Base-by-base conservation (phyloP, 2,888 invertebrate species). In the Argynnis bischoffii region DNA sequence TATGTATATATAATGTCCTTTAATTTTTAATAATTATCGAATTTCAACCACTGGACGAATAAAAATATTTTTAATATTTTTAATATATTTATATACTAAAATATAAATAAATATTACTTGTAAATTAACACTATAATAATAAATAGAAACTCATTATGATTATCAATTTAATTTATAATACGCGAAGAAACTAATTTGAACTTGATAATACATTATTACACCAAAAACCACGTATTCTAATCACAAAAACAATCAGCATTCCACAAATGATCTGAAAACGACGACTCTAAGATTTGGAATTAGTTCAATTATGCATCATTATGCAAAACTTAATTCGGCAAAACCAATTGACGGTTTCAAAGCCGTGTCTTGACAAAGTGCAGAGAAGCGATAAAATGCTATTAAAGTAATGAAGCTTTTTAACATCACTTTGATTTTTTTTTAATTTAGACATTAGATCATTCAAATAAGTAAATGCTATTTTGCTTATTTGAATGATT, bases 291-390 rank as follows among this genome's bases (percentile, higher is more conserved):
- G 64, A 64, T 64, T 48, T 64, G 46, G 26, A 57, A 16, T 59
- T 14, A 47, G 26, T 46, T 41, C 18, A 61, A 56, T 69, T 56
- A 61, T 65, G 46, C 5, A 21, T 18, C 50, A 61, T 65, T 55
- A 60, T 56, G 60, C 57, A 65, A 65, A 59, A 59, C 21, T 51
- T 51, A 16, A 51, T 55, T 47, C 60, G 55, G 31, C 63, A 67
- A 57, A 67, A 26, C 51, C 57, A 53, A 2, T 50, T 51, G 18
- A 26, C 0, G 6, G 50, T 18, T n/a, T 51, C 56, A 50, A 15
- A 31, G n/a, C 16, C 11, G 13, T 13, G 0, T 26, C 15, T 51
- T 51, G 48, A 56, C 26, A 26, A 11, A 15, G 2, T 48, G 6
- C 14, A 14, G 31, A 6, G 6, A 59, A 26, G 59, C 46, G 47